Conservation (phyloP, 2,797 vertebrate species). For the Circus cinereus region DNA sequence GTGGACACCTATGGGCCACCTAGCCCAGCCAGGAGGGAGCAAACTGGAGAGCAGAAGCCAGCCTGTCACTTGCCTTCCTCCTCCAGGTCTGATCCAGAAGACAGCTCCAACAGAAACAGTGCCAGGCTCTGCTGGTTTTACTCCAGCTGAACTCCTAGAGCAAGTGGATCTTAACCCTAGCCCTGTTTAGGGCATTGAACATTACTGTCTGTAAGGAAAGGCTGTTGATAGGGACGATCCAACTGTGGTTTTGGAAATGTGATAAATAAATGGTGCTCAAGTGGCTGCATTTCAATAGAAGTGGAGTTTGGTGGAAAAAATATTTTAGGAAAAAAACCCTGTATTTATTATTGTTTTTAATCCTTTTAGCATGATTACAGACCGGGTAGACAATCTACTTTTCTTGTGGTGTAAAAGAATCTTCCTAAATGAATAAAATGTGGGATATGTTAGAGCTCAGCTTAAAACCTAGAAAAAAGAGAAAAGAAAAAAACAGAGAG, state of each 20-base stretch:
- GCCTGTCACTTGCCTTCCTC: background rate
- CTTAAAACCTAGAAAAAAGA: background rate
- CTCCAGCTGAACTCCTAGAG: background rate
- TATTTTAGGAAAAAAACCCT: background rate
- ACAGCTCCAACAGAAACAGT: background rate
- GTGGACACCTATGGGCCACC: background rate
- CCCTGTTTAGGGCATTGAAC: background rate
- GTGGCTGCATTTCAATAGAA: background rate
- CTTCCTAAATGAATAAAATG: slow-evolving; percentile 43
- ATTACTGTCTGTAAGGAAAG: background rate
- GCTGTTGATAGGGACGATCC: background rate
- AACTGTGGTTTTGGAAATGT: background rate
- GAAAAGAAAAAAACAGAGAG: background rate
- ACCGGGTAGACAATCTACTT: background rate
- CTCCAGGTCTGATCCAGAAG: background rate
- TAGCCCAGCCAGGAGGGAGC: background rate
- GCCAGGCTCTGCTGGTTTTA: background rate
- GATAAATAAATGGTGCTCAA: background rate
- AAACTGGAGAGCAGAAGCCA: background rate
- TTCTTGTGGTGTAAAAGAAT: slow-evolving; percentile 35
- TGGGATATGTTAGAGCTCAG: background rate
- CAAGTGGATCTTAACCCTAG: background rate
- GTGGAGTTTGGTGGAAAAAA: background rate
- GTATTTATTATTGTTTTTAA: slow-evolving; percentile 7
- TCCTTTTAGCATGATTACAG: background rate